phyloP scores from a whole-genome alignment of 53 echinoderm and acorn worm species.

The Paracentrotus lividus region DNA sequence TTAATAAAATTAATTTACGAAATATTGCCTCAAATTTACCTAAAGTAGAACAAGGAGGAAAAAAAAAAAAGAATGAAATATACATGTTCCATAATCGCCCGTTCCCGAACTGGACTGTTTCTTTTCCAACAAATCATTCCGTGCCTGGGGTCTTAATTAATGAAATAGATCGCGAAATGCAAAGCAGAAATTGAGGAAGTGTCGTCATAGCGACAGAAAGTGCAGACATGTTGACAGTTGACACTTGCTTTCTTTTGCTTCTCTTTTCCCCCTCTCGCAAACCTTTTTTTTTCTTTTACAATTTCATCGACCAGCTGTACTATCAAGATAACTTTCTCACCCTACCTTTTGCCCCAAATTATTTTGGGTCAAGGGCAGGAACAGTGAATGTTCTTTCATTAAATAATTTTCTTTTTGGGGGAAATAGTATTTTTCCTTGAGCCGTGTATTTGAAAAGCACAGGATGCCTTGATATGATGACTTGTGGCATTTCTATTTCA shows the following conservation, averaged over 20 bases:
- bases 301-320: constrained; percentile 37
- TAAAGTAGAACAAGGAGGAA: background rate
- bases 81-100: constrained; percentile 30
- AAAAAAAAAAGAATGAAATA: background rate
- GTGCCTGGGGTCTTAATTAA: constrained; percentile 59
- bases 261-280: background rate
- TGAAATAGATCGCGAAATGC: constrained; percentile 59
- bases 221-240: constrained; percentile 66
- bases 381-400: constrained; percentile 30
- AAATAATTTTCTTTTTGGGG: constrained; percentile 26
- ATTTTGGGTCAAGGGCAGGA: constrained; percentile 56
- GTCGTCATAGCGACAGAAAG: constrained; percentile 45
- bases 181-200: constrained; percentile 53
- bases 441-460: background rate
- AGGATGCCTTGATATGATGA: background rate
- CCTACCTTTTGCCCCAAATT: constrained; percentile 34
- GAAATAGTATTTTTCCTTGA: background rate
- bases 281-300: background rate
- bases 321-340: constrained; percentile 52
- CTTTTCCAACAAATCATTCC: constrained; percentile 45
- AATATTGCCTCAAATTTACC: background rate
- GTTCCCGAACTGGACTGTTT: constrained; percentile 22
- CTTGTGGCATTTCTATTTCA: background rate
- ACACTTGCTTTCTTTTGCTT: constrained; percentile 55
- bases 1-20: background rate